A percentile compares a stretch with the other conserved stretches of the same genome.
These are phyloP conservation scores for Ametastegia equiseti DNA, from an alignment of 2,888 invertebrate species.

Conservation along the genomic window DNA sequence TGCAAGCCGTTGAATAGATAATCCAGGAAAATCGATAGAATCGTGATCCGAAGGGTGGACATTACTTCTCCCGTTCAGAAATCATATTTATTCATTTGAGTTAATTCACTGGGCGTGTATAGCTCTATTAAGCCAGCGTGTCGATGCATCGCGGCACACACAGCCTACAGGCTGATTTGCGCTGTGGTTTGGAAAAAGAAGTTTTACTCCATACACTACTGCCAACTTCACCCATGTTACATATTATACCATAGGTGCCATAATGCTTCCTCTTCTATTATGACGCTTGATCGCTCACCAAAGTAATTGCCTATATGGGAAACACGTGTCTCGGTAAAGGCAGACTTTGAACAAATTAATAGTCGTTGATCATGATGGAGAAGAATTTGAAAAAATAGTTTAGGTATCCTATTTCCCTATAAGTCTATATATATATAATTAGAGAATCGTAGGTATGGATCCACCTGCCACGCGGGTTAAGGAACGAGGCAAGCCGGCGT, in stretches of 20 bases:
- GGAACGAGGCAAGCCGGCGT: not conserved
- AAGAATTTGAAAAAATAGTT: too few species aligned
- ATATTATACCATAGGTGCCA: not conserved
- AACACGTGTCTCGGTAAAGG: not conserved
- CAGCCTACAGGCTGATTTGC: slow-evolving; percentile 67
- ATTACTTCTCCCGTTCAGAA: slow-evolving; percentile 56
- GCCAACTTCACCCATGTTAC: not conserved
- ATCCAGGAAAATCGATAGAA: slow-evolving; percentile 47
- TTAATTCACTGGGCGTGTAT: slow-evolving; percentile 66
- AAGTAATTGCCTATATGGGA: not conserved
- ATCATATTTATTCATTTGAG: slow-evolving; percentile 62
- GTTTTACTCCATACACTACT: not conserved
- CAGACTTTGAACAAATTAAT: not conserved
- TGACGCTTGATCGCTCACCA: slow-evolving; percentile 5
- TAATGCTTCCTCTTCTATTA: slow-evolving; percentile 13
- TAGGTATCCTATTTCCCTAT: too few species aligned
- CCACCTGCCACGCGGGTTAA: too few species aligned
- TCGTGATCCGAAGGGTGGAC: slow-evolving; percentile 53
- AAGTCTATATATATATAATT: too few species aligned
- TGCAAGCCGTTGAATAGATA: slow-evolving; percentile 50
- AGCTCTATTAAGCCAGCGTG: slow-evolving; percentile 61
- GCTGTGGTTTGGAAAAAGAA: slow-evolving; percentile 66
- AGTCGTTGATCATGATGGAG: too few species aligned
- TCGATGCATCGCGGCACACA: slow-evolving; percentile 52
- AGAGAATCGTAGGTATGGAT: not conserved